phyloP scores from a whole-genome alignment of 2,797 vertebrate species.

The Gorsachius magnificus region DNA sequence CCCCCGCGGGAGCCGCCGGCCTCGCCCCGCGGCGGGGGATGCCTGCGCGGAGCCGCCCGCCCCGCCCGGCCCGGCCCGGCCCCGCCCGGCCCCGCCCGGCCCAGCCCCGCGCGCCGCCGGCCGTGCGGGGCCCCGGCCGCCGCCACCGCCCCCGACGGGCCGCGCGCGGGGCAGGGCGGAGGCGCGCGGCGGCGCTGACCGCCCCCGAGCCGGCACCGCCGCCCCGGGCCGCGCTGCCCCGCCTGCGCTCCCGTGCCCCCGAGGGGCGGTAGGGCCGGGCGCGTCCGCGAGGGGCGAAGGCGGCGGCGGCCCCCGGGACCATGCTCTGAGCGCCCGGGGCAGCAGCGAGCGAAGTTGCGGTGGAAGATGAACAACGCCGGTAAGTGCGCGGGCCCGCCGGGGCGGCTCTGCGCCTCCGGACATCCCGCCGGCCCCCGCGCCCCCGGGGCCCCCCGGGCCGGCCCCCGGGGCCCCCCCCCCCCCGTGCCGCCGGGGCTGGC shows the following conservation, averaged over 20 bases:
- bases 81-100: not conserved
- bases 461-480: too few species aligned
- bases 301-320: slow-evolving; percentile 34
- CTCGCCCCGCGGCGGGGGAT: slow-evolving; percentile 78
- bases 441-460: too few species aligned
- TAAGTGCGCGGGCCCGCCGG: slow-evolving; percentile 40
- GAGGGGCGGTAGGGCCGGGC: slow-evolving; percentile 6
- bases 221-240: not conserved
- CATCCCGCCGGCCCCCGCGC: not conserved
- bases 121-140: not conserved
- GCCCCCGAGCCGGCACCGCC: not conserved
- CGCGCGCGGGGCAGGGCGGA: slow-evolving; percentile 11
- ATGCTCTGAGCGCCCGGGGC: slow-evolving; percentile 40
- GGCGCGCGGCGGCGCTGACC: not conserved
- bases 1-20: slow-evolving; percentile 58
- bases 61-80: not conserved
- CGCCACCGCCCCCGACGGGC: not conserved
- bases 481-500: not conserved
- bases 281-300: slow-evolving; percentile 43
- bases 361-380: slow-evolving; percentile 77
- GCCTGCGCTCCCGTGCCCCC: not conserved
- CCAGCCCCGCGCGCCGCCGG: not conserved
- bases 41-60: not conserved
- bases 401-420: not conserved
- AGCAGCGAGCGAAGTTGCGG: slow-evolving; percentile 10